Conservation (phyloP, 2,888 invertebrate species). For the Noctua pronuba region DNA sequence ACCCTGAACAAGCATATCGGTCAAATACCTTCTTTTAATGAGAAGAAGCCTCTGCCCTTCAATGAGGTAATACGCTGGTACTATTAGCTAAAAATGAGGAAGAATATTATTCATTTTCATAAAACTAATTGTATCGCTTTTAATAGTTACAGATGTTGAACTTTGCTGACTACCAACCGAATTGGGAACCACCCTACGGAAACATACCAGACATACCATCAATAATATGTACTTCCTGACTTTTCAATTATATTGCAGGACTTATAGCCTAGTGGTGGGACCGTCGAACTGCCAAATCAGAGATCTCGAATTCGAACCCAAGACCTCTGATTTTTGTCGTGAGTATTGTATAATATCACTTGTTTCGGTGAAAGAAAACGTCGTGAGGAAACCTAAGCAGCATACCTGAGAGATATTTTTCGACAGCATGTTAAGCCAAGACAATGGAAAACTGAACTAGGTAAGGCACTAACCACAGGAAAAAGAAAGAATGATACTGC, state of each 20-base stretch:
- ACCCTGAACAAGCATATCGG: background rate
- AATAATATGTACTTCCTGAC: conserved; percentile 7
- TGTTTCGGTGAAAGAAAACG: background rate
- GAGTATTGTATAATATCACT: background rate
- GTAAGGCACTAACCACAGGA: background rate
- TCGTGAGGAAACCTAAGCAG: background rate
- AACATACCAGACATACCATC: conserved; percentile 21
- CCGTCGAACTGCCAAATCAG: background rate
- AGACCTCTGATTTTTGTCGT: background rate
- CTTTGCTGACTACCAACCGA: background rate
- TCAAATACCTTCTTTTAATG: background rate
- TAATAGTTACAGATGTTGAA: background rate
- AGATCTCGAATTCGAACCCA: background rate
- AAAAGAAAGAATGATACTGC: background rate
- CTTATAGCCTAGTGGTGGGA: background rate
- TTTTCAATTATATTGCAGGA: conserved; percentile 15
- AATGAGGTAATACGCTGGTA: background rate
- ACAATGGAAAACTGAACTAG: background rate
- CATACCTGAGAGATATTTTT: background rate
- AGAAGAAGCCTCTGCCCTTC: background rate
- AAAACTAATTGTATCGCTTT: too few relatives aligned
- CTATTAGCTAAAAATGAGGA: background rate
- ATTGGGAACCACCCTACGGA: conserved; percentile 15
- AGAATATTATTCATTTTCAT: background rate
- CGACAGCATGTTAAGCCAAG: background rate